These are phyloP conservation scores for Misgurnus mizolepis DNA, from an alignment of 2,113 vertebrate genomes.

Conservation along the genomic window DNA sequence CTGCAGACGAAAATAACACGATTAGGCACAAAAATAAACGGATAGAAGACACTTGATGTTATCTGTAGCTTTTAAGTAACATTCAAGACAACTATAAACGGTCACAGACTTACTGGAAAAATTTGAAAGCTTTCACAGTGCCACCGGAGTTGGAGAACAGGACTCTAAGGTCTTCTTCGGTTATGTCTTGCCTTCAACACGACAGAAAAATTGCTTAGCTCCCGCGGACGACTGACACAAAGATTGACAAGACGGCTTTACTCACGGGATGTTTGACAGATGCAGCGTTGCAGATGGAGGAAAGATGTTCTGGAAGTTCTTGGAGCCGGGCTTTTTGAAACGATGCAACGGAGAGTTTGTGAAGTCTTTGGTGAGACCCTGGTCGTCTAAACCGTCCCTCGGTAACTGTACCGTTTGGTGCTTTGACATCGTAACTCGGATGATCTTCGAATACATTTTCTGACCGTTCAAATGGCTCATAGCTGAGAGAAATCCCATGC, in stretches of 20 bases:
- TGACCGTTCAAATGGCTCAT: conserved; percentile 99
- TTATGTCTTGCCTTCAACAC: conserved; percentile 84
- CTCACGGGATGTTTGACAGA: conserved; percentile 97
- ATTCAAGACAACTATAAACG: too few relatives aligned
- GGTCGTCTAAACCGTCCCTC: conserved; percentile 94
- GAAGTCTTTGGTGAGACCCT: conserved; percentile 96
- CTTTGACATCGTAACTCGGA: conserved; percentile 94
- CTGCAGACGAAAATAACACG: conserved; percentile 74
- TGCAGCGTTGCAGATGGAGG: conserved; percentile 96
- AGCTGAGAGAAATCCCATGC: conserved; percentile 66
- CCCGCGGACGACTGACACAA: conserved; percentile 23
- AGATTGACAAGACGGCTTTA: conserved; percentile 51
- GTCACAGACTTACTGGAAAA: conserved; percentile 89
- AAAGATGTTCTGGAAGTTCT: conserved; percentile 98
- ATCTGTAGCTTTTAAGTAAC: too few relatives aligned
- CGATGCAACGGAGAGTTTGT: conserved; percentile 96
- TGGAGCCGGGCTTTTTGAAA: conserved; percentile 96
- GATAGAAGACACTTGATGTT: too few relatives aligned
- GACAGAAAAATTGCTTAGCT: conserved; percentile 38
- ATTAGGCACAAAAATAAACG: neutral
- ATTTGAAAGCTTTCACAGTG: conserved; percentile 98
- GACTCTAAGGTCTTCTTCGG: conserved; percentile 91
- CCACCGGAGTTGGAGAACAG: conserved; percentile 94
- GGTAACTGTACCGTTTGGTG: conserved; percentile 96
- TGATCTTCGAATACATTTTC: conserved; percentile 98